Conservation (phyloP, 2,113 vertebrate genomes). For the Amia ocellicauda region DNA sequence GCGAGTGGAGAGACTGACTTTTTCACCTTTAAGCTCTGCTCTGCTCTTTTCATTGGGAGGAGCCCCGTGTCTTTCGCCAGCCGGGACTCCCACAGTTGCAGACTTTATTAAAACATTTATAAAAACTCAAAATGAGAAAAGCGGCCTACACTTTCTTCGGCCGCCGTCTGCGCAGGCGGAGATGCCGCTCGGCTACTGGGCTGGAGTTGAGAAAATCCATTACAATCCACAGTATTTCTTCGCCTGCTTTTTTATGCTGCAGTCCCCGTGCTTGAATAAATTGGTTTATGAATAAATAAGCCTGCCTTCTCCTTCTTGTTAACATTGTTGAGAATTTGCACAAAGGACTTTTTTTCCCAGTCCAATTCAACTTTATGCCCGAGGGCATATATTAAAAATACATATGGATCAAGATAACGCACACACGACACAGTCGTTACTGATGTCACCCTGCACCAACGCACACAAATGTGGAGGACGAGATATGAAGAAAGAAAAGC, state of each 20-base stretch:
- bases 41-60: conserved; percentile 44
- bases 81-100: conserved; percentile 29
- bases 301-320: conserved; percentile 66
- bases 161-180: conserved; percentile 18
- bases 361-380: conserved; percentile 73
- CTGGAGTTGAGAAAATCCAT: conserved; percentile 37
- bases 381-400: conserved; percentile 75
- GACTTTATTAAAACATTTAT: conserved; percentile 18
- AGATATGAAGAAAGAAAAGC: no score
- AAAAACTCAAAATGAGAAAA: conserved; percentile 38
- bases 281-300: conserved; percentile 78
- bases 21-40: conserved; percentile 52
- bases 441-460: conserved; percentile 51
- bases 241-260: conserved; percentile 49
- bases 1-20: conserved; percentile 57
- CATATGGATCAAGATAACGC: conserved; percentile 68
- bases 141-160: conserved; percentile 49
- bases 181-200: conserved; percentile 34
- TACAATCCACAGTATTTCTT: conserved; percentile 40
- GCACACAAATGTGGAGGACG: conserved; percentile 20
- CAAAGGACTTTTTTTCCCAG: conserved; percentile 61
- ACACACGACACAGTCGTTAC: conserved; percentile 59
- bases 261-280: conserved; percentile 69
- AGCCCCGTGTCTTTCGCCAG: conserved; percentile 27
- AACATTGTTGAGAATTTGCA: conserved; percentile 69